Conservation (phyloP, 2,113 vertebrate species). For the Triplophysa rosa region DNA sequence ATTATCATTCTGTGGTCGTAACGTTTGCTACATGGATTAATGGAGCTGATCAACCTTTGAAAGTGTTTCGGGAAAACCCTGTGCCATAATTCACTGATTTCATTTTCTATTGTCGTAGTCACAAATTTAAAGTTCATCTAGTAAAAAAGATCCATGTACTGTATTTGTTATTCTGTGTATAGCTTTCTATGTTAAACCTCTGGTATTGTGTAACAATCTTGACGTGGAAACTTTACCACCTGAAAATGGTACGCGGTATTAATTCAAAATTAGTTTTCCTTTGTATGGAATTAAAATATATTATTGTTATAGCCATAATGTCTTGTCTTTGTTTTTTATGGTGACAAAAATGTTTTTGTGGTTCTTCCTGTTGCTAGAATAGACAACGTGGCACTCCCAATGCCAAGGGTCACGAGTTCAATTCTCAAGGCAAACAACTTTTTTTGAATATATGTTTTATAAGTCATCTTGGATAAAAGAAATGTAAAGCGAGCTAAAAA, state of each 20-base stretch:
- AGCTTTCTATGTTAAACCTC: neutral
- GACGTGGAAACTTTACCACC: slow-evolving; percentile 2
- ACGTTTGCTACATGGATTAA: neutral
- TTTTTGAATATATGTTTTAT: too few relatives aligned
- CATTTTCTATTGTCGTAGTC: slow-evolving; percentile 13
- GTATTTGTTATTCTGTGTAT: slow-evolving; percentile 13
- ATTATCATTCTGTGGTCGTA: neutral
- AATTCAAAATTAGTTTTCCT: slow-evolving; percentile 21
- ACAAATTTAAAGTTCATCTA: neutral
- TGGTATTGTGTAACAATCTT: neutral
- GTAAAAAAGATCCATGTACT: slow-evolving; percentile 4
- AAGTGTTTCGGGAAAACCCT: neutral
- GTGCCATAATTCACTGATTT: slow-evolving; percentile 4
- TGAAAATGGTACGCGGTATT: slow-evolving; percentile 10
- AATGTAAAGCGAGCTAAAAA: too few relatives aligned
- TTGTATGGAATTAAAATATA: slow-evolving; percentile 25
- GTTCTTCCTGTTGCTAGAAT: neutral
- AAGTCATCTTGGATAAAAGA: too few relatives aligned
- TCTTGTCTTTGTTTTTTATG: neutral
- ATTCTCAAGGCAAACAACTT: neutral
- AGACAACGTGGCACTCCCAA: too few relatives aligned
- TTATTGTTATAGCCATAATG: neutral
- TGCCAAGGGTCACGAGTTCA: neutral
- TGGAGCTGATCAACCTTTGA: slow-evolving; percentile 2
- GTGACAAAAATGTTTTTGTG: neutral